These are phyloP conservation scores for Antheraea assamensis DNA, from an alignment of 2,888 invertebrate genomes.

Conservation along the genomic window DNA sequence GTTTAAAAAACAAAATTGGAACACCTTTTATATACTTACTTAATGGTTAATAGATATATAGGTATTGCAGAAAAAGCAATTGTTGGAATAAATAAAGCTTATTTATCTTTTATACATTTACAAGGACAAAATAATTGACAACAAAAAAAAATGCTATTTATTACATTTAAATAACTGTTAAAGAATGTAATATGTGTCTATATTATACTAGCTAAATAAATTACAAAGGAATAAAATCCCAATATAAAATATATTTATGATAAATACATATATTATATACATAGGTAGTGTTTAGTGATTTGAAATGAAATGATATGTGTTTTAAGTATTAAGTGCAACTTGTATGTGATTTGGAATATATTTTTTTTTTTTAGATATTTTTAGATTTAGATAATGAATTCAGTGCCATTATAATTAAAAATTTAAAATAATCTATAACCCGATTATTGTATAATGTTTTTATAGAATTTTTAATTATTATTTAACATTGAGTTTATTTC, in stretches of 20 bases:
- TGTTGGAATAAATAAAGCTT: neutral
- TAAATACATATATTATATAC: neutral
- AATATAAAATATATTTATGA: neutral
- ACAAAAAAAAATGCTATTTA: too few relatives aligned
- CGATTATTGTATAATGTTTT: slow-evolving; percentile 19
- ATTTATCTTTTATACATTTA: neutral
- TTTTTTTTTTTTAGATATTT: slow-evolving; percentile 21
- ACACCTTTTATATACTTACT: neutral
- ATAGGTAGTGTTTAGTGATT: neutral
- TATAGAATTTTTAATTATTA: slow-evolving; percentile 19
- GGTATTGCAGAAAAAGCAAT: neutral
- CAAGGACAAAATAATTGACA: neutral
- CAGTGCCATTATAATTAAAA: slow-evolving; percentile 36
- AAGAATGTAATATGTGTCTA: too few relatives aligned
- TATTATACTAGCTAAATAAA: too few relatives aligned
- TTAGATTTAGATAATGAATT: slow-evolving; percentile 28
- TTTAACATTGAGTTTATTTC: slow-evolving; percentile 35
- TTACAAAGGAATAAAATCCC: neutral
- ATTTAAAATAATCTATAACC: slow-evolving; percentile 24
- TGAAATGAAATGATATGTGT: slow-evolving; percentile 11
- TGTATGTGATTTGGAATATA: slow-evolving; percentile 23
- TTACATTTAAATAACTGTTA: too few relatives aligned
- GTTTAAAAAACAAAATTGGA: neutral
- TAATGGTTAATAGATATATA: neutral
- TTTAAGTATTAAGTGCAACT: slow-evolving; percentile 25